Conservation (phyloP, 1,140 invertebrate species). For the Akabosia matsudoensis region DNA sequence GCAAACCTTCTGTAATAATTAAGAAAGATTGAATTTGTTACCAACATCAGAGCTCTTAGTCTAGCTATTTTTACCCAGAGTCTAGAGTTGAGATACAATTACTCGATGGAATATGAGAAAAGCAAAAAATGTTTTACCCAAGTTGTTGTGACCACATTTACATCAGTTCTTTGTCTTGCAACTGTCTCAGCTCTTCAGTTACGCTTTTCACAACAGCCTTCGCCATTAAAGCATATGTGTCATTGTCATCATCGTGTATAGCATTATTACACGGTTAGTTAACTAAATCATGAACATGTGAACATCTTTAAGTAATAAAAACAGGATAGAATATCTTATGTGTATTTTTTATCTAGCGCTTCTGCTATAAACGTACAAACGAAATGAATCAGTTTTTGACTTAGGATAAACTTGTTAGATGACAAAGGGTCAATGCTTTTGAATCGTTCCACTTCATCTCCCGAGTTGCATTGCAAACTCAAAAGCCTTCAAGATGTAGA, state of each 20-base stretch:
- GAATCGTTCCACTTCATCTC: background rate
- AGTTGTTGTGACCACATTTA: background rate
- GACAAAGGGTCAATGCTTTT: background rate
- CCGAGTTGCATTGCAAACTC: background rate
- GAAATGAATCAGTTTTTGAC: too few relatives aligned
- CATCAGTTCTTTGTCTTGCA: background rate
- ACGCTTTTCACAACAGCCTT: conserved; percentile 20
- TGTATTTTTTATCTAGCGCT: too few relatives aligned
- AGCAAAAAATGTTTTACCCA: background rate
- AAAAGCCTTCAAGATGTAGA: too few relatives aligned
- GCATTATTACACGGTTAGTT: background rate
- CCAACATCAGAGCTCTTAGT: too few relatives aligned
- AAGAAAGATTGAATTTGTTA: too few relatives aligned
- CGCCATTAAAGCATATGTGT: background rate
- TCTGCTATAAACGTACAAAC: too few relatives aligned
- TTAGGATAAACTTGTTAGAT: background rate
- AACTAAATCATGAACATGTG: background rate
- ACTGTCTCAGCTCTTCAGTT: conserved; percentile 17
- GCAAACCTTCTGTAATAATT: too few relatives aligned
- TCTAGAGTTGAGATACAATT: too few relatives aligned
- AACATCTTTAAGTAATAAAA: too few relatives aligned
- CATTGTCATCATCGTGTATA: conserved; percentile 9
- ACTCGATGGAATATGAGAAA: background rate
- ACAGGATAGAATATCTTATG: too few relatives aligned
- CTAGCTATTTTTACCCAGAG: too few relatives aligned